Percentiles rank a stretch among this genome's conserved stretches.
These are phyloP conservation scores for Taxidea taxus DNA, from an alignment of 2,113 vertebrate genomes.

Conservation along the genomic window DNA sequence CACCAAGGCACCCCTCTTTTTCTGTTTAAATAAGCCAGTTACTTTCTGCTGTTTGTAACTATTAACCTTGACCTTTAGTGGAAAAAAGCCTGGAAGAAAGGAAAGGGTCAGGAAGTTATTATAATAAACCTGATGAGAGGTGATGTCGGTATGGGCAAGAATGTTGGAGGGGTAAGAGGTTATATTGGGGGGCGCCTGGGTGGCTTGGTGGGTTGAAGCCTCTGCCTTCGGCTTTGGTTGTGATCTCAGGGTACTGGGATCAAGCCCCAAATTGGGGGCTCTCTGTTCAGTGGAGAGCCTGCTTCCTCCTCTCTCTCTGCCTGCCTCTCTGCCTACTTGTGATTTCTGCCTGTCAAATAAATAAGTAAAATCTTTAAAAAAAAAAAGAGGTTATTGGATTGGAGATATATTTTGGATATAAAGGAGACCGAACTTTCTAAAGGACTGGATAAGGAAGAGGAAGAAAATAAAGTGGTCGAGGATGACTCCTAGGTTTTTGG, in stretches of 20 bases:
- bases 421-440: neutral
- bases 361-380: no score
- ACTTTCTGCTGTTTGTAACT: neutral
- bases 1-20: neutral
- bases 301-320: no score
- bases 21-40: neutral
- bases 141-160: neutral
- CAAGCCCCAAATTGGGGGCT: rapidly evolving
- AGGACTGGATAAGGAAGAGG: neutral
- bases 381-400: neutral
- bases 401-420: neutral
- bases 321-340: no score
- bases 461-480: neutral
- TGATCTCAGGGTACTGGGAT: no score
- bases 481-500: neutral
- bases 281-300: no score
- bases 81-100: neutral
- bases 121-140: neutral
- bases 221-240: no score
- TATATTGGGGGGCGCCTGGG: no score
- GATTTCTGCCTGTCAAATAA: no score
- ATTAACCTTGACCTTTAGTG: neutral
- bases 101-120: neutral
- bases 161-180: neutral
- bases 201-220: no score